These are phyloP conservation scores for Kuschelorhynchus macadamiae DNA, from an alignment of 2,888 invertebrate genomes.

Conservation along the genomic window DNA sequence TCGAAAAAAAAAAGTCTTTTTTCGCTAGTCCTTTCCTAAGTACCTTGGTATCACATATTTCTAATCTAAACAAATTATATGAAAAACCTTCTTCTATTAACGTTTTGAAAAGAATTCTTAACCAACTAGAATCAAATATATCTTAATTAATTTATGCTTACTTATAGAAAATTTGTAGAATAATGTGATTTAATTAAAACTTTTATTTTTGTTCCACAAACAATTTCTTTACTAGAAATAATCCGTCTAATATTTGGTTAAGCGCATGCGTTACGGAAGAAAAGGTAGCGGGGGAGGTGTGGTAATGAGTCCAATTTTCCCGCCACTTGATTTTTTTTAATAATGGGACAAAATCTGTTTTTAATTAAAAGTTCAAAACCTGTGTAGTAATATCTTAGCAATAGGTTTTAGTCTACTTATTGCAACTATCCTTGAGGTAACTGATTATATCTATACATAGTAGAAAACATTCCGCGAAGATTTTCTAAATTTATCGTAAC, in stretches of 20 bases:
- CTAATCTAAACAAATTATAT: constrained; percentile 13
- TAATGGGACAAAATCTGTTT: too few species aligned
- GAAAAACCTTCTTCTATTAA: constrained; percentile 14
- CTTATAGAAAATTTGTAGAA: constrained; percentile 51
- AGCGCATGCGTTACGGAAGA: constrained; percentile 26
- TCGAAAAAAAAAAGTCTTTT: too few species aligned
- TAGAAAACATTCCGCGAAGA: too few species aligned
- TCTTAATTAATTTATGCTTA: constrained; percentile 56
- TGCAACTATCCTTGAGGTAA: too few species aligned
- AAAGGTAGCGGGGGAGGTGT: constrained; percentile 26
- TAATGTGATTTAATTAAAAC: constrained; percentile 30
- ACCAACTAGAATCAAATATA: constrained; percentile 47
- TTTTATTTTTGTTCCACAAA: constrained; percentile 39
- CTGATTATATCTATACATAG: too few species aligned
- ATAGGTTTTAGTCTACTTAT: too few species aligned
- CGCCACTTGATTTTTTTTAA: too few species aligned
- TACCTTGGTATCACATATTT: constrained; percentile 11
- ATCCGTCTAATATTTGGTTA: constrained; percentile 21
- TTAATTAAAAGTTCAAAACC: too few species aligned
- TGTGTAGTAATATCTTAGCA: too few species aligned
- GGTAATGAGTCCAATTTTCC: constrained; percentile 33
- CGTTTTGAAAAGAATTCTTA: neutral
- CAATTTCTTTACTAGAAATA: constrained; percentile 30
- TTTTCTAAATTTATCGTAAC: too few species aligned
- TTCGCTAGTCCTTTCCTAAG: too few species aligned